phyloP scores from a whole-genome alignment of 2,797 vertebrate genomes.

The Gobionotothen gibberifrons region DNA sequence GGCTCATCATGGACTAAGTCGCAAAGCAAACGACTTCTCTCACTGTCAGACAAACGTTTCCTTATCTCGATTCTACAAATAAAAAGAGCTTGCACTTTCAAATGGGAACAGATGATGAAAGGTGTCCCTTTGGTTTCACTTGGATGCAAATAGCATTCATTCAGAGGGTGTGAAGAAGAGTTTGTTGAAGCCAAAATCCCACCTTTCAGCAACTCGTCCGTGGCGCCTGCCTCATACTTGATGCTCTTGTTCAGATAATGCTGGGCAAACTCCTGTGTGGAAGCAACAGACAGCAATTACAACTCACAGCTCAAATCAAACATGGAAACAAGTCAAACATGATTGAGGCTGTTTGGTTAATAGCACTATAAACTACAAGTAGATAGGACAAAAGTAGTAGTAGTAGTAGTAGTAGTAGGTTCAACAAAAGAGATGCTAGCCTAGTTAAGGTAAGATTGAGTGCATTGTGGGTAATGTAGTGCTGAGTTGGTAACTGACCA shows the following conservation, averaged over 20 bases:
- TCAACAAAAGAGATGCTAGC: background rate
- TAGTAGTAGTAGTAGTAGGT: too few relatives aligned
- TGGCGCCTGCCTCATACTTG: conserved; percentile 79
- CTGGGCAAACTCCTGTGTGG: conserved; percentile 84
- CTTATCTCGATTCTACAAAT: background rate
- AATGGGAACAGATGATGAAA: background rate
- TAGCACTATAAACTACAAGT: background rate
- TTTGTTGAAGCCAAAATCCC: conserved; percentile 2
- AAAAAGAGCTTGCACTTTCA: background rate
- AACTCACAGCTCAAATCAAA: background rate
- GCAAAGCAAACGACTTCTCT: conserved; percentile 22
- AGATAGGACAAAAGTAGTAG: background rate
- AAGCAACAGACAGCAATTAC: conserved; percentile 6
- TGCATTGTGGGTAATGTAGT: conserved; percentile 26
- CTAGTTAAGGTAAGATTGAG: background rate
- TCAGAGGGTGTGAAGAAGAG: background rate
- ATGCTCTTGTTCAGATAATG: conserved; percentile 78
- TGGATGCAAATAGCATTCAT: background rate
- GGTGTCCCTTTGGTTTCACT: background rate
- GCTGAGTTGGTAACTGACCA: conserved; percentile 80
- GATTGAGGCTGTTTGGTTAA: background rate
- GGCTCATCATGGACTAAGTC: background rate
- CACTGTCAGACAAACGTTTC: background rate
- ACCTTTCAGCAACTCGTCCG: conserved; percentile 84
- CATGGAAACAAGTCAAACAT: background rate